A percentile compares a stretch with the other conserved stretches of the same genome.
Conservation (phyloP, 1,140 invertebrate species). For the Homalodisca vitripennis region DNA sequence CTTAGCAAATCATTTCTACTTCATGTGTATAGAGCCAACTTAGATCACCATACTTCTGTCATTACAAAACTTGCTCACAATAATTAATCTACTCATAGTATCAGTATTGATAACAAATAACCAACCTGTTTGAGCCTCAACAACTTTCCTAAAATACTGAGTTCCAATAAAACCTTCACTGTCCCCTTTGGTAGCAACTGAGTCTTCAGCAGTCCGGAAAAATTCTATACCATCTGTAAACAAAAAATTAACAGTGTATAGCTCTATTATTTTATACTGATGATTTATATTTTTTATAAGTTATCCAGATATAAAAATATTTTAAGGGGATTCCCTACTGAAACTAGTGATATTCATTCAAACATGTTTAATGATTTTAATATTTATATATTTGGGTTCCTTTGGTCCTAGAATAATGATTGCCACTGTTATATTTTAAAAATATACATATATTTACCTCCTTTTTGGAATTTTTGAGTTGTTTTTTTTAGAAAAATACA, state of each 20-base stretch:
- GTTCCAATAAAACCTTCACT: constrained; percentile 3
- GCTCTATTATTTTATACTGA: too few species aligned
- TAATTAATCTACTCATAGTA: background rate
- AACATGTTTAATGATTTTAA: too few species aligned
- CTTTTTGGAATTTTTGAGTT: too few species aligned
- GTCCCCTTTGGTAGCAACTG: constrained; percentile 18
- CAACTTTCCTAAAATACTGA: constrained; percentile 19
- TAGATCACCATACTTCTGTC: background rate
- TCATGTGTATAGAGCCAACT: background rate
- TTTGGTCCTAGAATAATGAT: too few species aligned
- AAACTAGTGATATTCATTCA: too few species aligned
- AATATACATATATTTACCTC: too few species aligned
- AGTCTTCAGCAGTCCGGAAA: constrained; percentile 13
- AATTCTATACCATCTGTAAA: constrained; percentile 24
- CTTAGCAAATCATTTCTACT: background rate
- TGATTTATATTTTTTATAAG: too few species aligned
- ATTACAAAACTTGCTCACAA: background rate
- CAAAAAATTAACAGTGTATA: background rate
- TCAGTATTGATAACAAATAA: background rate
- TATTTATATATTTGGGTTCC: too few species aligned
- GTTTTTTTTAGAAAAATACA: too few species aligned
- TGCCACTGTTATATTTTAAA: too few species aligned
- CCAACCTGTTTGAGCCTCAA: constrained; percentile 5
- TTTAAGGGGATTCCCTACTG: too few species aligned
- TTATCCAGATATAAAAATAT: too few species aligned